Conservation (phyloP, 2,888 invertebrate species). For the Teleiodes luculella region DNA sequence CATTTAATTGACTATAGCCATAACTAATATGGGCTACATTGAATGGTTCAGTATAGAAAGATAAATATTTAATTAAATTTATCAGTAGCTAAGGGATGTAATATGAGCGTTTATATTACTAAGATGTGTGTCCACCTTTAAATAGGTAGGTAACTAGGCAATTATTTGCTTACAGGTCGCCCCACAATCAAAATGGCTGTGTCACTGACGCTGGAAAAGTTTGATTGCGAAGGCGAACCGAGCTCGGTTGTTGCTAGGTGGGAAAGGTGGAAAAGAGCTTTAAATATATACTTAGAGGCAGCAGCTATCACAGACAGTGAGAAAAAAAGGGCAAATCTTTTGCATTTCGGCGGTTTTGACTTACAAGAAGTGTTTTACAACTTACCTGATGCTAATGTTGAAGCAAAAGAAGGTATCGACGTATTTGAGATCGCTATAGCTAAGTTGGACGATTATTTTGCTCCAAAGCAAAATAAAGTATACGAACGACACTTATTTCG, state of each 20-base stretch:
- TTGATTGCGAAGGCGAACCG: slow-evolving; percentile 17
- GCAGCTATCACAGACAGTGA: not conserved
- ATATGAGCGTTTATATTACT: no score
- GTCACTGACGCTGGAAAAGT: slow-evolving; percentile 5
- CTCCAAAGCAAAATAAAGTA: slow-evolving; percentile 10
- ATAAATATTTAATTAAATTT: no score
- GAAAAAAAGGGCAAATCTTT: slow-evolving; percentile 9
- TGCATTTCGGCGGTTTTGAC: slow-evolving; percentile 13
- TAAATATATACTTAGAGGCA: slow-evolving; percentile 3
- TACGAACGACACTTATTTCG: slow-evolving; percentile 10
- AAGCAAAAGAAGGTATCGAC: not conserved
- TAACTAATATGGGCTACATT: no score
- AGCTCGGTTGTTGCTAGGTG: slow-evolving; percentile 14
- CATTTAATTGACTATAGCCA: no score
- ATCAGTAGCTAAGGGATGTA: no score
- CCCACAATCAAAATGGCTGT: not conserved
- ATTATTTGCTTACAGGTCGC: not conserved
- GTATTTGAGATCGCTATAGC: slow-evolving; percentile 6
- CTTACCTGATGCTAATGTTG: slow-evolving; percentile 12
- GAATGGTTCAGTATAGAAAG: no score
- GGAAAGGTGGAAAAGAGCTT: slow-evolving; percentile 16
- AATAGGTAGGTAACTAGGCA: no score
- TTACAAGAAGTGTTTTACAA: slow-evolving; percentile 16
- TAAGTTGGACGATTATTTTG: slow-evolving; percentile 13
- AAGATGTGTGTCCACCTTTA: no score